Percentiles rank a stretch among this genome's conserved stretches.
Conservation (phyloP, 2,888 invertebrate genomes). For the Eumacrocentrus americanus region DNA sequence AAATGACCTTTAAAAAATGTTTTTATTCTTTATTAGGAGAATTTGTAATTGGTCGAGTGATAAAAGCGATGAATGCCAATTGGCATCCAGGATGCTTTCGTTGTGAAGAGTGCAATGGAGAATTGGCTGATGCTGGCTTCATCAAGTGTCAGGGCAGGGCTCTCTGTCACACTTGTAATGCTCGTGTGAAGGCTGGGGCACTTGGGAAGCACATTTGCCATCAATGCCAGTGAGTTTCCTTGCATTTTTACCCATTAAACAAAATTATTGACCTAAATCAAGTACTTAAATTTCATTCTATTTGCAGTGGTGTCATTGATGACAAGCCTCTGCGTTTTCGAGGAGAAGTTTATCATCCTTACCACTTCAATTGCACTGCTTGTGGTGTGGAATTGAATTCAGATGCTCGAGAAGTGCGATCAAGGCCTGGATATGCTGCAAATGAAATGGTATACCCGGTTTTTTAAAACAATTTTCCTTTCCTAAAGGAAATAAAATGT, state of each 20-base stretch:
- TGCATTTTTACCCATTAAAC: neutral
- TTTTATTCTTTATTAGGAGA: constrained; percentile 68
- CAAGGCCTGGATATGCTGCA: constrained; percentile 85
- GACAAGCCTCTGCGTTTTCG: constrained; percentile 89
- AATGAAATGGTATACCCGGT: constrained; percentile 90
- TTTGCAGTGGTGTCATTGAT: constrained; percentile 83
- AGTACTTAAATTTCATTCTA: too few relatives aligned
- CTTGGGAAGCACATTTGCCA: constrained; percentile 96
- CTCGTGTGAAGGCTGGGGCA: constrained; percentile 92
- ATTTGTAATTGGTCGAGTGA: constrained; percentile 98
- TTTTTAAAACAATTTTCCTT: constrained; percentile 19
- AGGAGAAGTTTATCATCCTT: constrained; percentile 98
- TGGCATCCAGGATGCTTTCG: constrained; percentile 99
- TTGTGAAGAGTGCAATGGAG: constrained; percentile 90
- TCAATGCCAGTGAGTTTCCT: constrained; percentile 91
- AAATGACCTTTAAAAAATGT: neutral
- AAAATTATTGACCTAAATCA: too few relatives aligned
- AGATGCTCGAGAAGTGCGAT: constrained; percentile 94
- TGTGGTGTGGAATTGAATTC: constrained; percentile 92
- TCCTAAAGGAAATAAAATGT: neutral
- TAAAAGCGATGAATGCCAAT: constrained; percentile 98
- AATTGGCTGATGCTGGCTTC: constrained; percentile 96
- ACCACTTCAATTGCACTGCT: constrained; percentile 97
- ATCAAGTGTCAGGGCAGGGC: constrained; percentile 86
- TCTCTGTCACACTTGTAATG: constrained; percentile 96